These are phyloP conservation scores for Pelmatolapia mariae DNA, from an alignment of 2,113 vertebrate genomes.

Conservation along the genomic window DNA sequence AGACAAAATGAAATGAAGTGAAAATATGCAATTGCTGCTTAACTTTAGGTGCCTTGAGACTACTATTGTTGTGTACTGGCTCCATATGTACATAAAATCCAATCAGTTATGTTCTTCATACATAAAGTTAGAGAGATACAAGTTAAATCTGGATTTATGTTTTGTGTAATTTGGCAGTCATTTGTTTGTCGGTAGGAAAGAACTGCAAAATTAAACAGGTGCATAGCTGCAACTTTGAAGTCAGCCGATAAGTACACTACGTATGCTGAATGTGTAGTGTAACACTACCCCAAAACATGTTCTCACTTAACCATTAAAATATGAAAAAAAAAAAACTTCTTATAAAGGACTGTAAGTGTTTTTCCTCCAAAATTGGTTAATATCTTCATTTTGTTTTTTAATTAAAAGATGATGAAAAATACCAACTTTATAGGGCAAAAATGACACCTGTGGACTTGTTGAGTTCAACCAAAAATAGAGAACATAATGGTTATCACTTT, in stretches of 20 bases:
- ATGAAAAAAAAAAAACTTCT: rapidly evolving
- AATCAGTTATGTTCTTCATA: not conserved
- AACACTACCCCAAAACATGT: not conserved
- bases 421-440: not conserved
- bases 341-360: not conserved
- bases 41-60: not conserved
- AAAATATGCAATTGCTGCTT: not conserved
- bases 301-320: rapidly evolving
- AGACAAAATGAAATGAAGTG: not conserved
- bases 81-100: not conserved
- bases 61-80: not conserved
- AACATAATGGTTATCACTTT: rapidly evolving
- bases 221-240: not conserved
- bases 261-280: rapidly evolving
- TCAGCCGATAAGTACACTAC: rapidly evolving
- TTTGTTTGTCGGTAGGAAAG: rapidly evolving
- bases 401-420: not conserved
- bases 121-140: not conserved
- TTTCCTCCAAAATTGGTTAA: not conserved
- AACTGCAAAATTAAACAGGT: not conserved
- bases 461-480: not conserved
- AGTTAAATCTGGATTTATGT: not conserved
- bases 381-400: not conserved
- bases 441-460: not conserved
- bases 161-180: not conserved